These are phyloP conservation scores for Petrocephalus zakoni DNA, from an alignment of 2,113 vertebrate genomes.

Conservation along the genomic window DNA sequence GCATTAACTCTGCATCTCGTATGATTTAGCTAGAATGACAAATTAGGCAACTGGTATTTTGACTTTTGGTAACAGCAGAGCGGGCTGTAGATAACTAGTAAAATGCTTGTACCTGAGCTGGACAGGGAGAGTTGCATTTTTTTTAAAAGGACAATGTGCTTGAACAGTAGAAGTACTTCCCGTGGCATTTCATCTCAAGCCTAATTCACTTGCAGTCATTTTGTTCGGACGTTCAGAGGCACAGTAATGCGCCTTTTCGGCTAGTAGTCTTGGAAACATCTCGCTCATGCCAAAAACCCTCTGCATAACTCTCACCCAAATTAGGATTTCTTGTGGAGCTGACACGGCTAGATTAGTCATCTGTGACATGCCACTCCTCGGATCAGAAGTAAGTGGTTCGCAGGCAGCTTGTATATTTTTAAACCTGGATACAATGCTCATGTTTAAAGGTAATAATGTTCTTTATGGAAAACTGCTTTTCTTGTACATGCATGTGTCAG, in stretches of 20 bases:
- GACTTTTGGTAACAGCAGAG: neutral
- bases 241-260: neutral
- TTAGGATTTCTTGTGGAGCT: neutral
- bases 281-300: neutral
- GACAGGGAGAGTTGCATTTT: neutral
- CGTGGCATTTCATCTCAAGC: neutral
- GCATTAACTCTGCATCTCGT: neutral
- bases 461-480: neutral
- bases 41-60: neutral
- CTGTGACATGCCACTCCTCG: neutral
- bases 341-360: neutral
- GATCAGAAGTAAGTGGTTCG: neutral
- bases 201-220: neutral
- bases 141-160: neutral
- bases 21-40: neutral
- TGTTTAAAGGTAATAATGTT: too few relatives aligned
- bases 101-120: neutral
- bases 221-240: neutral
- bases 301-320: neutral
- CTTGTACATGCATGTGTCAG: slow-evolving; percentile 2
- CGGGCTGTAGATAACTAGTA: neutral
- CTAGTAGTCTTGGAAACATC: neutral
- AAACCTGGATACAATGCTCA: too few relatives aligned
- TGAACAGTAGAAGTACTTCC: neutral
- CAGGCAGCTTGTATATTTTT: neutral